Evolutionary conservation across 2,113 vertebrate species (phyloP), one percentile per base, ranked within the genome.

Genomic region (Struthio camelus): DNA sequence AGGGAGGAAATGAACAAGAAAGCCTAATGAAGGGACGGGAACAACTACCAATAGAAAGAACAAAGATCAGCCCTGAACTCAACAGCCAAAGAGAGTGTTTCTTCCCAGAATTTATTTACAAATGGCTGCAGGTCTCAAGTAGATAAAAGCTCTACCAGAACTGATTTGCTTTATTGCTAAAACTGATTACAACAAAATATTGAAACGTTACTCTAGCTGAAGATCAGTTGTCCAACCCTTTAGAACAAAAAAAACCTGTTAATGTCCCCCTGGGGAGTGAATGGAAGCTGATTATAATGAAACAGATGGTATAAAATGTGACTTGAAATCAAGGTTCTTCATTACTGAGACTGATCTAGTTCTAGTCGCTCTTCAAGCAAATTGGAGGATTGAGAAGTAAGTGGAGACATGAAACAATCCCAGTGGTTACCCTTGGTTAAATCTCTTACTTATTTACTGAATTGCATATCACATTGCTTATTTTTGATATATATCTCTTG

Each of bases 251-350:
- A 84, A 94, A 94, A 89, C 73, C 54, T 90, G 42, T 88, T 86
- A 62, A 24, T 83, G 40, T 67, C 9, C 10, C 42, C 13, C 50
- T 73, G 64, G 46, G 86, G 77, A 86, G 34, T 44, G 72, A 90
- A 53, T 50, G 46, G 65, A 90, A 85, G 79, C 2, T 1, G 61
- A 87, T 85, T 93, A 64, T 42, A 80, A 50, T 65, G 48, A 85
- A 90, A 67, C 65, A 89, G 84, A 79, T 79, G 79, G 62, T 83
- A 75, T 27, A n/a, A 62, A 93, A 69, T 87, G 91, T 87, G 80
- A 69, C 75, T 91, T 72, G 71, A 93, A 96, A 89, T 93, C 69
- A 59, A 76, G 90, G 71, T 64, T 95, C 73, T 87, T 91, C 73
- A 40, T 84, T 89, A 72, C 4, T 14, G 38, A 87, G 48, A 56